These are phyloP conservation scores for Rhyacophila evoluta DNA, from an alignment of 2,888 invertebrate species.

Conservation along the genomic window DNA sequence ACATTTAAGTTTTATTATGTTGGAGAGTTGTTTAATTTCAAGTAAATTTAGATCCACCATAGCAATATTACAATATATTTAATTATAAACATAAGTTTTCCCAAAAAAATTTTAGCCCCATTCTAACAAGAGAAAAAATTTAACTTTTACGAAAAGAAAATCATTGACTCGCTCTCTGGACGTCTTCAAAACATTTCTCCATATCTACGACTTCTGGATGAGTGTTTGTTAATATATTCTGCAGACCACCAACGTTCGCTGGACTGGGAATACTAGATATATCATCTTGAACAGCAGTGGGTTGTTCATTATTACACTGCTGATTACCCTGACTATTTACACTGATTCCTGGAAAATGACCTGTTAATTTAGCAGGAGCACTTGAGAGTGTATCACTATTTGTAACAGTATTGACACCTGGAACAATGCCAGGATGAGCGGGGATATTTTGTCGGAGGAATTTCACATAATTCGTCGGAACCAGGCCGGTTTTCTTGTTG, in stretches of 20 bases:
- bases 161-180: neutral
- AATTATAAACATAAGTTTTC: too few relatives aligned
- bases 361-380: neutral
- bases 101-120: too few relatives aligned
- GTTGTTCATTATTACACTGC: neutral
- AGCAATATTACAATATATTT: too few relatives aligned
- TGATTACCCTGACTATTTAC: neutral
- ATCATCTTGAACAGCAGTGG: neutral
- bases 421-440: neutral
- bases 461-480: constrained; percentile 75
- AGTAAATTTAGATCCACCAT: too few relatives aligned
- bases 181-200: constrained; percentile 33
- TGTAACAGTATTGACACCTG: neutral
- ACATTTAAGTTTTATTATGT: too few relatives aligned
- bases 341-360: neutral
- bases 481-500: constrained; percentile 71
- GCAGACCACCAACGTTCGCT: neutral
- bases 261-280: neutral
- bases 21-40: too few relatives aligned
- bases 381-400: neutral
- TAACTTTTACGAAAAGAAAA: too few relatives aligned
- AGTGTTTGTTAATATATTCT: neutral
- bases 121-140: too few relatives aligned
- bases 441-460: constrained; percentile 56
- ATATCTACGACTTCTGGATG: constrained; percentile 31